phyloP scores from a whole-genome alignment of 1,140 invertebrate genomes.

The Hylyphantes graminicola region DNA sequence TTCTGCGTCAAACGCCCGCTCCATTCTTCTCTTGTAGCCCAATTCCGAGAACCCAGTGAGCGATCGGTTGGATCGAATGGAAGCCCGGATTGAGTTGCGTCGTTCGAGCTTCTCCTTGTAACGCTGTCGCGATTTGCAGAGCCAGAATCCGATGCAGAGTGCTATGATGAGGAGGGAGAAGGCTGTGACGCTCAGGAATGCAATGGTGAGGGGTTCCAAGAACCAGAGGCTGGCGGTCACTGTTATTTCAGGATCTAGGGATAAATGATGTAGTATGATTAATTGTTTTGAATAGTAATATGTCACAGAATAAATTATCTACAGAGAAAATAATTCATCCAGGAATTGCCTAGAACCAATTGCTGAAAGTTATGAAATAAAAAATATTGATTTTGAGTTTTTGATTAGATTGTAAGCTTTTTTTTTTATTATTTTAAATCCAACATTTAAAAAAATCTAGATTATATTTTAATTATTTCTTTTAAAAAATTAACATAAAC shows the following conservation, averaged over 20 bases:
- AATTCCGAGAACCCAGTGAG: constrained; percentile 54
- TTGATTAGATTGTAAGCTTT: too few relatives aligned
- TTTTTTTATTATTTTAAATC: too few relatives aligned
- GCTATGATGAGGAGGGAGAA: constrained; percentile 80
- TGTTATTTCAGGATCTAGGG: constrained; percentile 81
- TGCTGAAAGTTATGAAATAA: too few relatives aligned
- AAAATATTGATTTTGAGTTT: too few relatives aligned
- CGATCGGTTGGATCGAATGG: constrained; percentile 76
- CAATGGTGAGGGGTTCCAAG: constrained; percentile 84
- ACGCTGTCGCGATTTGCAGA: constrained; percentile 89
- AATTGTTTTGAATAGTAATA: too few relatives aligned
- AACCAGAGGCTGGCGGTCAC: constrained; percentile 65
- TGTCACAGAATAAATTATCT: too few relatives aligned
- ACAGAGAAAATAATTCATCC: too few relatives aligned
- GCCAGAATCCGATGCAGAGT: constrained; percentile 85
- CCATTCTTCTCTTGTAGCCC: constrained; percentile 58
- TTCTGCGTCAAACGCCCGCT: constrained; percentile 35
- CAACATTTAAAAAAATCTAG: too few relatives aligned
- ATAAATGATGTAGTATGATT: not conserved
- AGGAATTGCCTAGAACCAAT: too few relatives aligned
- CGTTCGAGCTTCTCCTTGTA: constrained; percentile 87
- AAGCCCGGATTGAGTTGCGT: constrained; percentile 91
- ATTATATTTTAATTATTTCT: too few relatives aligned
- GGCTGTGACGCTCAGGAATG: constrained; percentile 80
- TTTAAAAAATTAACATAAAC: too few relatives aligned